These are phyloP conservation scores for Fukomys damarensis DNA, from an alignment of 2,113 vertebrate species.

Conservation along the genomic window DNA sequence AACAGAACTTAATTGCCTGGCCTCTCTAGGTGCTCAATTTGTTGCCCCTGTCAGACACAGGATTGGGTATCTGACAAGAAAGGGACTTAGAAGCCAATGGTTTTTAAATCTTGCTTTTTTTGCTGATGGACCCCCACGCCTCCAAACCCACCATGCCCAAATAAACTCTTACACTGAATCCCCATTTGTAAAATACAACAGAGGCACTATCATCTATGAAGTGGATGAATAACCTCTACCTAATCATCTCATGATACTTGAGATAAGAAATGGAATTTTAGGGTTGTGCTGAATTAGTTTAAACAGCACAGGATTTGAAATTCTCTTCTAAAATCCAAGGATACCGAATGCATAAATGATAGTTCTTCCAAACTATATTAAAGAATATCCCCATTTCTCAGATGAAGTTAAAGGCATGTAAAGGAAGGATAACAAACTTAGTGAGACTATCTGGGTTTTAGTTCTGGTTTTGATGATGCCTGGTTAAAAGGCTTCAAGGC, in stretches of 20 bases:
- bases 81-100: background rate
- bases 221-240: background rate
- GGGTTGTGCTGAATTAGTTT: background rate
- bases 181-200: background rate
- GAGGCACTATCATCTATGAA: background rate
- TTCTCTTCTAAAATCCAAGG: background rate
- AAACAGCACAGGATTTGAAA: background rate
- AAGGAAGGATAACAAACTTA: background rate
- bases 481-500: background rate
- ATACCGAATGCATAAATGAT: background rate
- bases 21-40: background rate
- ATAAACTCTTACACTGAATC: constrained; percentile 27
- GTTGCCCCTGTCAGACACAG: background rate
- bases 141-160: background rate
- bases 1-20: background rate
- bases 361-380: background rate
- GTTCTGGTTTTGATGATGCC: background rate
- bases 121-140: background rate
- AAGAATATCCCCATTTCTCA: background rate
- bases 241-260: background rate
- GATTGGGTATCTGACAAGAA: background rate
- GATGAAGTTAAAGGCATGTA: background rate
- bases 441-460: background rate
- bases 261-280: background rate
- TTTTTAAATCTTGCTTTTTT: constrained; percentile 20